Conservation (phyloP, 2,797 vertebrate genomes). For the Gymnothorax reevesii region DNA sequence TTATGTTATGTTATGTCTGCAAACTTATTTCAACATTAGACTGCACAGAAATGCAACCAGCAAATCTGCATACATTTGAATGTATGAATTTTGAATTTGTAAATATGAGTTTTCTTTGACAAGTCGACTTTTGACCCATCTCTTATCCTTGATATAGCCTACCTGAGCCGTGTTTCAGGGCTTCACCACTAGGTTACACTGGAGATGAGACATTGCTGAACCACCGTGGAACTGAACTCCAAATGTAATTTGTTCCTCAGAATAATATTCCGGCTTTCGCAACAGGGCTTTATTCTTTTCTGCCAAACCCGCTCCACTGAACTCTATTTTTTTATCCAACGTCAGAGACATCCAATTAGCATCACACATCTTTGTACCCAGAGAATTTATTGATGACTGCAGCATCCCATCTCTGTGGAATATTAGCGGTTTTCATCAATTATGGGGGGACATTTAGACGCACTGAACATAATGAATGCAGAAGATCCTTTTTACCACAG, state of each 20-base stretch:
- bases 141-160: not conserved
- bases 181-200: not conserved
- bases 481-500: not conserved
- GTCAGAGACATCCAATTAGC: not conserved
- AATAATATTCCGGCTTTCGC: not conserved
- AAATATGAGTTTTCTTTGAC: not conserved
- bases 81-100: not conserved
- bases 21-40: not conserved
- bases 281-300: not conserved
- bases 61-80: no score
- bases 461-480: not conserved
- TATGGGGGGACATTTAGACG: not conserved
- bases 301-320: not conserved
- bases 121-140: not conserved
- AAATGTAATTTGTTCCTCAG: not conserved
- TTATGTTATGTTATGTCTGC: no score
- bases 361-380: not conserved
- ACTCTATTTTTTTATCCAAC: not conserved
- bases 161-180: not conserved
- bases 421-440: not conserved
- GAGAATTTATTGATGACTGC: not conserved
- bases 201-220: not conserved
- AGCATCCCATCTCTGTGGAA: no score
- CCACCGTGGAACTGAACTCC: not conserved
- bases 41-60: not conserved